Base-by-base conservation (phyloP, 2,113 vertebrate species). In the Perca flavescens region DNA sequence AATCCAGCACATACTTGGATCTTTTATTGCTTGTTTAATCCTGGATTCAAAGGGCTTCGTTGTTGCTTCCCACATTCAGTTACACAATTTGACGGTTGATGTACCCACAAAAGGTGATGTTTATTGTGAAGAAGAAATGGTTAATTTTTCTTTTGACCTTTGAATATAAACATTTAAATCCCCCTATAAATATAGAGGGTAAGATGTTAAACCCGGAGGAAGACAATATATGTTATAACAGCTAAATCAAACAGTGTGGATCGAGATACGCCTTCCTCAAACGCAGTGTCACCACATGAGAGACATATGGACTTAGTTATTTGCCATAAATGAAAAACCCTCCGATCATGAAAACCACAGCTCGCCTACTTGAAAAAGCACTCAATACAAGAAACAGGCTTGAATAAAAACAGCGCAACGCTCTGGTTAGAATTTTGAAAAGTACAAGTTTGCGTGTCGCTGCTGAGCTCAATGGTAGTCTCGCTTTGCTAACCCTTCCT, bases 321-420 rank as follows among this genome's bases (percentile, higher is more conserved):
- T 61, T 47, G 11, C 72, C 52, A 40, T 40, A 8, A 8, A 40
- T 40, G 36, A 67, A 71, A 82, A 74, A 79, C 31, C 57, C 28
- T 82, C 49, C 70, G 82, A 85, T 77, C 54, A 86, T 62, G 40
- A 87, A 87, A 82, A 85, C 58, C 61, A 68, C 8, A 68, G 54
- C 68, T 70, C 40, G 82, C 16, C 13, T 50, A 25, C 25, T 88
- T 79, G 65, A 68, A 31, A 47, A 82, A 85, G 80, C 74, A 72
- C 74, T 70, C 10, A 0, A 73, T 62, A 69, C n/a, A 1, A 75
- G 19, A 53, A n/a, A 17, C 22, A 49, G 50, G 54, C 58, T 69
- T 75, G 47, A 74, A 84, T 77, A 78, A 92, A 91, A 69, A 82
- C 40, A 36, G 10, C 2, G 3, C 47, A 70, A 34, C 1, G 40